These are phyloP conservation scores for Agonopterix arenella DNA, from an alignment of 2,888 invertebrate genomes.

Conservation along the genomic window DNA sequence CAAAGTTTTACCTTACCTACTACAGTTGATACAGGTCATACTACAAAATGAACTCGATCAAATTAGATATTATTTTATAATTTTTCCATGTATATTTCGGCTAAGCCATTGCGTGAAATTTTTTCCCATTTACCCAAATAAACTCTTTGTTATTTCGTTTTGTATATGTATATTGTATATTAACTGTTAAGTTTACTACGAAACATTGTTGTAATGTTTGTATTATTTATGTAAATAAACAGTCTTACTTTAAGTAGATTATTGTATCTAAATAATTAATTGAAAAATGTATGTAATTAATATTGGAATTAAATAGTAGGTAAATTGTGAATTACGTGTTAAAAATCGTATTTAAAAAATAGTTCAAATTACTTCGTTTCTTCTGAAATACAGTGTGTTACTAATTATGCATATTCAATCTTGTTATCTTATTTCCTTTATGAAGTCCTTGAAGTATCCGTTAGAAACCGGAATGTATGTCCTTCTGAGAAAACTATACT, in stretches of 20 bases:
- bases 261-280: conserved; percentile 35
- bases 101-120: conserved; percentile 26
- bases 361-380: conserved; percentile 55
- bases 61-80: conserved; percentile 13
- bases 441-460: not conserved
- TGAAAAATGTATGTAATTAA: not conserved
- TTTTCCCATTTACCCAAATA: conserved; percentile 10
- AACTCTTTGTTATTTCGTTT: conserved; percentile 60
- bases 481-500: too few relatives aligned
- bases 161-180: conserved; percentile 57
- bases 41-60: conserved; percentile 14
- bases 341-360: conserved; percentile 35
- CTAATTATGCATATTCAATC: conserved; percentile 33
- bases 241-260: conserved; percentile 41
- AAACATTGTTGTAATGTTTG: conserved; percentile 67
- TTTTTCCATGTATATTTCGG: conserved; percentile 19
- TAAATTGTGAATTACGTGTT: conserved; percentile 44
- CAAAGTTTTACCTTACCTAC: too few relatives aligned
- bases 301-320: conserved; percentile 31
- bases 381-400: too few relatives aligned
- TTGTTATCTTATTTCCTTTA: conserved; percentile 24
- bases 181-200: conserved; percentile 66
- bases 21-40: too few relatives aligned
- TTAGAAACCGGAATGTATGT: conserved; percentile 3
- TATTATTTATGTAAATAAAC: conserved; percentile 71